Conservation (phyloP, 1,140 invertebrate species). For the Catajapyx aquilonaris region DNA sequence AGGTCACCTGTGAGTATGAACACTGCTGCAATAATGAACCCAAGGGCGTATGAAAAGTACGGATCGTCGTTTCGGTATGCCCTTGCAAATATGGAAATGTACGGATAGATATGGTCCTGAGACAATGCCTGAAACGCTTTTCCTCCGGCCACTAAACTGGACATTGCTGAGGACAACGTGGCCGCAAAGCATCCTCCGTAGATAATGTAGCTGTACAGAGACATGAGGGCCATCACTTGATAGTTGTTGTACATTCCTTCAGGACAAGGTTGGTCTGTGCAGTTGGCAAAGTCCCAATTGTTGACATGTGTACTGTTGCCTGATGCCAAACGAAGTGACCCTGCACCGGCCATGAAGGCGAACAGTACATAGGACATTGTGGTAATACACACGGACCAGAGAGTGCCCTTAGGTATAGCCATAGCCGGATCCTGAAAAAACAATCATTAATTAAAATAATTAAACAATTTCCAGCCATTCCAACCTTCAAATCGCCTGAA, state of each 20-base stretch:
- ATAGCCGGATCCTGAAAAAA: slow-evolving; percentile 11
- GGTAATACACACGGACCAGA: slow-evolving; percentile 27
- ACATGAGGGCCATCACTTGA: slow-evolving; percentile 25
- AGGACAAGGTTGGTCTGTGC: slow-evolving; percentile 16
- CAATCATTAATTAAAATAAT: background rate
- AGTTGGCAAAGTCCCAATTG: slow-evolving; percentile 14
- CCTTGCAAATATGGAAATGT: slow-evolving; percentile 33
- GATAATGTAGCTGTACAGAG: slow-evolving; percentile 25
- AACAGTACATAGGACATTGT: slow-evolving; percentile 24
- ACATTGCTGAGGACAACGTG: slow-evolving; percentile 36
- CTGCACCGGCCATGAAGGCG: slow-evolving; percentile 20
- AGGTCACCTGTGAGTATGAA: slow-evolving; percentile 34
- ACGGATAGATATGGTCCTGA: slow-evolving; percentile 39
- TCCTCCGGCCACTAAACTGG: slow-evolving; percentile 35
- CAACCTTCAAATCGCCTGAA: slow-evolving; percentile 78
- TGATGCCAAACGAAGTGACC: slow-evolving; percentile 17
- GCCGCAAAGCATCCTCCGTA: slow-evolving; percentile 38
- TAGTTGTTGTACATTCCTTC: slow-evolving; percentile 28
- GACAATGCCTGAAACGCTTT: slow-evolving; percentile 32
- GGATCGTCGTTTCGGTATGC: slow-evolving; percentile 37
- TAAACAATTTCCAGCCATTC: background rate
- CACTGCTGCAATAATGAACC: slow-evolving; percentile 30
- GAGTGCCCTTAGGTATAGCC: slow-evolving; percentile 30
- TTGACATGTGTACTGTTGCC: slow-evolving; percentile 15
- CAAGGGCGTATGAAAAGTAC: slow-evolving; percentile 29